A percentile compares a stretch with the other conserved stretches of the same genome.
Conservation (phyloP, 2,113 vertebrate genomes). For the crab-eating macaque (Macaca fascicularis) region T2T-MFA8v1.1 NC_088392.1:62544501-62545000, state of each 20-base stretch:
- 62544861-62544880: no score
- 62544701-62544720: not conserved
- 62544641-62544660: not conserved
- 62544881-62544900: not conserved
- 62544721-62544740: not conserved
- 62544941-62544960: not conserved
- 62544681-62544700: not conserved
- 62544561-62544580: not conserved
- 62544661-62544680: not conserved
- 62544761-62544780: not conserved
- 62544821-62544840: no score
- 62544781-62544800: not conserved
- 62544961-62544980: not conserved
- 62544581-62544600: not conserved
- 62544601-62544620: not conserved
- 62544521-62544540: not conserved
- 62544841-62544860: no score
- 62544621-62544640: not conserved
- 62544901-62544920: not conserved
- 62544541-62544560: not conserved
- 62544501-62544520: not conserved
- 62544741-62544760: not conserved
- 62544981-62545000: not conserved
- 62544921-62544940: not conserved
- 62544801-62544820: not conserved